Evolutionary conservation across 2,113 vertebrate species (phyloP).

Genomic region (Mirza zaza): DNA sequence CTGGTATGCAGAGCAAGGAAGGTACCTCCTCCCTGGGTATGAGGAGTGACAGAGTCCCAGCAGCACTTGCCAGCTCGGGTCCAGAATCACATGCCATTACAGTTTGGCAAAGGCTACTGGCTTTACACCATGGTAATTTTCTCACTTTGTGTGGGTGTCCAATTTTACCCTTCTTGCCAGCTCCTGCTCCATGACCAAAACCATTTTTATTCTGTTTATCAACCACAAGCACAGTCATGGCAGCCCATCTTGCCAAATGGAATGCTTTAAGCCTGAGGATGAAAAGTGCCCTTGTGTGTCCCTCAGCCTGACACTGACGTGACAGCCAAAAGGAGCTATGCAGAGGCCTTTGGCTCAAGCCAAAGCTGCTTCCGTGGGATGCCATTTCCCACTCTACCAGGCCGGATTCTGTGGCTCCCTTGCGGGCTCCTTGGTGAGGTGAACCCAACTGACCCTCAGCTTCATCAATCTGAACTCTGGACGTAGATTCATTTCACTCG

Average conservation of each 20-base stretch:
- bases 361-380: not conserved
- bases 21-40: not conserved
- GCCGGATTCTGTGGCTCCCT: not conserved
- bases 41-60: not conserved
- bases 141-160: not conserved
- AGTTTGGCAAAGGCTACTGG: not conserved
- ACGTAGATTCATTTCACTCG: not conserved
- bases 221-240: not conserved
- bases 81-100: not conserved
- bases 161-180: not conserved
- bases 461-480: not conserved
- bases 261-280: not conserved
- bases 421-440: not conserved
- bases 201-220: conserved; percentile 1
- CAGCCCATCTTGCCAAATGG: not conserved
- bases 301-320: not conserved
- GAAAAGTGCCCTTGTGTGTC: not conserved
- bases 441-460: not conserved
- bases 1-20: not conserved
- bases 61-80: rapidly evolving
- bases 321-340: not conserved
- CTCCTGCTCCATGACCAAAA: not conserved
- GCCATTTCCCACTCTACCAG: not conserved
- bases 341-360: not conserved
- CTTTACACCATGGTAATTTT: not conserved